phyloP scores from a whole-genome alignment of 2,797 vertebrate species.

The Hippoglossus hippoglossus region DNA sequence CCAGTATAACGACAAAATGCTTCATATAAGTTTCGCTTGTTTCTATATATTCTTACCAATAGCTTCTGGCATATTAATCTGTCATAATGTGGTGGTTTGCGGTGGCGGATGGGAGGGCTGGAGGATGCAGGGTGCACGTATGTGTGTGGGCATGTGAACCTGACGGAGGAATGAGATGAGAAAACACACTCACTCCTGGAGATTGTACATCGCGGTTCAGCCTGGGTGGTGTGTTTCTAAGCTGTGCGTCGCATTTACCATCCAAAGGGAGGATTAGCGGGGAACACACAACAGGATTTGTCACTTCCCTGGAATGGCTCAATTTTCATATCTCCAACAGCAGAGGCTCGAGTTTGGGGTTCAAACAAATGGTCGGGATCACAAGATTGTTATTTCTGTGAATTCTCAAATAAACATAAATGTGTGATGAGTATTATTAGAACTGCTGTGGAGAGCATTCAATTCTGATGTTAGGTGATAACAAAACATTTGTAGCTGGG shows the following conservation, averaged over 20 bases:
- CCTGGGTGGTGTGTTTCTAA: conserved; percentile 69
- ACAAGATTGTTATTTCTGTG: conserved; percentile 17
- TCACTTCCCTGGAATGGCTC: conserved; percentile 54
- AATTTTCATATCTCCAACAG: conserved; percentile 65
- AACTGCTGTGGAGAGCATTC: not conserved
- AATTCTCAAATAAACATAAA: not conserved
- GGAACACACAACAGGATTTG: conserved; percentile 64
- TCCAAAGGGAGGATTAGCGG: conserved; percentile 73
- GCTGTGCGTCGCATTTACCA: conserved; percentile 54
- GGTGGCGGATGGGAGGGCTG: conserved; percentile 48
- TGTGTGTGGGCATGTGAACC: conserved; percentile 72
- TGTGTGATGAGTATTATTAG: not conserved
- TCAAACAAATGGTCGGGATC: conserved; percentile 27
- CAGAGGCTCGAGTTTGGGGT: conserved; percentile 48
- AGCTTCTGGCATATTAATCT: conserved; percentile 51
- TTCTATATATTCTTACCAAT: conserved; percentile 43
- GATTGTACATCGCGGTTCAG: conserved; percentile 66
- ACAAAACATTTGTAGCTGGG: not conserved
- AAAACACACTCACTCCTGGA: conserved; percentile 70
- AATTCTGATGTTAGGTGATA: conserved; percentile 9
- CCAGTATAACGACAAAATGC: not conserved
- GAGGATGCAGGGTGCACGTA: conserved; percentile 34
- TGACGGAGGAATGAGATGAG: conserved; percentile 70
- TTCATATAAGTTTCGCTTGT: conserved; percentile 29
- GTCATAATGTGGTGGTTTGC: conserved; percentile 52